Conservation (phyloP, 1,140 invertebrate species). For the Caerostris extrusa region DNA sequence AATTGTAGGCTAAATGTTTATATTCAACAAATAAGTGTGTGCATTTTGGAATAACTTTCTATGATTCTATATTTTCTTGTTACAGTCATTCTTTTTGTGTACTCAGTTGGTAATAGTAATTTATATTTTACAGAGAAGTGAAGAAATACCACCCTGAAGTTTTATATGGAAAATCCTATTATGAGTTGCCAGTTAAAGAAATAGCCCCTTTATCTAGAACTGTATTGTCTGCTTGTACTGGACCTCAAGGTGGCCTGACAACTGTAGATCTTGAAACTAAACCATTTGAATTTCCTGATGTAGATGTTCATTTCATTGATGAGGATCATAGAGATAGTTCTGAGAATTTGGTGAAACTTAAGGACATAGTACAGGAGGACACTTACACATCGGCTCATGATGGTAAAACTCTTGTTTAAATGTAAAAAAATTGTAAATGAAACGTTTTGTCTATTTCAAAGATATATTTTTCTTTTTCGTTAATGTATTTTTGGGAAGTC, state of each 20-base stretch:
- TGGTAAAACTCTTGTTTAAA: constrained; percentile 19
- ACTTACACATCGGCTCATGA: background rate
- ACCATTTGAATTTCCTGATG: constrained; percentile 83
- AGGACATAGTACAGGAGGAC: background rate
- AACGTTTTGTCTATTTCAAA: background rate
- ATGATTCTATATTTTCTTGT: no score
- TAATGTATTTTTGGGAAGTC: background rate
- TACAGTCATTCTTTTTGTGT: no score
- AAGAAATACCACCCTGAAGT: constrained; percentile 80
- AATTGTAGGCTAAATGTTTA: no score
- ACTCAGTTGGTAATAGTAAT: no score
- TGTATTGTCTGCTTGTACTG: constrained; percentile 87
- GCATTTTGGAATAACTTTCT: no score
- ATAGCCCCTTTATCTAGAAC: constrained; percentile 83
- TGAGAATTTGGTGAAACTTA: constrained; percentile 51
- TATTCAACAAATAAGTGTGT: no score
- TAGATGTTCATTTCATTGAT: constrained; percentile 90
- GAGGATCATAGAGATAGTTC: constrained; percentile 79
- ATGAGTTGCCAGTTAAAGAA: constrained; percentile 83
- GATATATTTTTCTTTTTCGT: background rate
- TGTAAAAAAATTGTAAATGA: background rate
- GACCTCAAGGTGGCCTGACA: constrained; percentile 89
- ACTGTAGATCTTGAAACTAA: constrained; percentile 82
- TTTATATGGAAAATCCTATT: constrained; percentile 80
- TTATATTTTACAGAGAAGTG: constrained; percentile 79